Base-by-base conservation (phyloP, 2,113 vertebrate genomes). In the Grus americana region DNA sequence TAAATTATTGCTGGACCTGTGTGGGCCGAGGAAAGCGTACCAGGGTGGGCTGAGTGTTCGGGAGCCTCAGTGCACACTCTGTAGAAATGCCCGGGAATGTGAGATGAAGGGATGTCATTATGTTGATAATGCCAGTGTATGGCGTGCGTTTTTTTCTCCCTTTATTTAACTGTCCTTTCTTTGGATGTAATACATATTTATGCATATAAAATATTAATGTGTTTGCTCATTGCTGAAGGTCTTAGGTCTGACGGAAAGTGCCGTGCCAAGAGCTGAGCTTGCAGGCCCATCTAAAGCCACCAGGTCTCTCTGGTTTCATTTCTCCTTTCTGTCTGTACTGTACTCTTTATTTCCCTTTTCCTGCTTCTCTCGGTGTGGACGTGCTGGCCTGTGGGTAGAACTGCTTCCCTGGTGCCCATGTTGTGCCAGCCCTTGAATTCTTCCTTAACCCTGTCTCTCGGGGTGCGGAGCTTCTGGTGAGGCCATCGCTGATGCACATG, bases 381-480 rank as follows among this genome's bases (percentile, higher is more conserved):
- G 1, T 71, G 59, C 59, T 74, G n/a, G 20, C 34, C 15, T 65
- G 29, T 34, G 59, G 6, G 27, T 49, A 19, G 54, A 46, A 44
- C 10, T 52, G 19, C 46, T 47, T 55, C 59, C 34, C 66, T 57
- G 36, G 34, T 62, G 75, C 40, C 46, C 3, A 0, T 9, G 27
- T 13, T 55, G 54, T 57, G 44, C 6, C 40, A 81, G 49, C 17
- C n/a, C 29, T 42, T 36, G 42, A 27, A 12, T 58, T 67, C 13
- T 88, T 42, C 30, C 0, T 0, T 59, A 50, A 11, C 58, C 13
- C 16, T 34, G 29, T 59, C 73, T 58, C 52, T 46, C 0, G 0
- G 82, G 49, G 23, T 47, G 38, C 8, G 36, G 57, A 82, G 36
- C 34, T 74, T 61, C 55, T 75, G 52, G 24, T 55, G 47, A 58